Base-by-base conservation (phyloP, 2,797 vertebrate genomes). In the Enteromius thamalakanensis region DNA sequence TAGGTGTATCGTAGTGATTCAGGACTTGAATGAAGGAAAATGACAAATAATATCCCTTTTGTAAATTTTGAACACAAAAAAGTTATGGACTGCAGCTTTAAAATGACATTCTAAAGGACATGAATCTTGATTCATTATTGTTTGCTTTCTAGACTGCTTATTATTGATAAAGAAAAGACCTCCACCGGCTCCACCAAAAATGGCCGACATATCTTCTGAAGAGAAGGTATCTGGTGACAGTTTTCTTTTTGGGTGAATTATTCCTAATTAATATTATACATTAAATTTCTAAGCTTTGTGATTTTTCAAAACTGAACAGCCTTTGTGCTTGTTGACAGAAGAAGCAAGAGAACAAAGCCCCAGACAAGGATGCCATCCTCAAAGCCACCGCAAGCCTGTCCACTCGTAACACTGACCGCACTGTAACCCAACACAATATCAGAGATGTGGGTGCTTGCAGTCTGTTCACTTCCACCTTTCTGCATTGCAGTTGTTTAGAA, bases 291-390 rank as follows among this genome's bases (percentile, higher is more conserved):
- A 76, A 58, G 7, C 6, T n/a, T 47, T 51, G 1, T 23, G 55
- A 81, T 70, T 32, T 19, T 45, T 67, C 3, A 8, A 70, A 69
- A 45, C 53, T 6, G 60, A 68, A 29, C 7, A 29, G 21, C 34
- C 21, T 42, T 17, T 69, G 60, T 58, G 14, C 37, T 64, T 55
- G 72, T 68, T 76, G 68, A 23, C 89, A 98, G 98, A 97, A 97
- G 89, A 99, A 98, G 88, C 97, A 97, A 88, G 98, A 99, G 4
- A 97, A 96, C 90, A 99, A 97, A 90, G 97, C 98, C 89, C 98
- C 98, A 0, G 98, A 99, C 91, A 97, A 96, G 91, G 98, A 99
- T 0, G 96, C 98, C 17, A 98, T 99, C 72, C 92, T 96, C 53
- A 97, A 96, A 87, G 98, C 98, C 3, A 99, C 98, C 0, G 93